Conservation (phyloP, 64 coral and sea anemone genomes). For the Stylophora pistillata region DNA sequence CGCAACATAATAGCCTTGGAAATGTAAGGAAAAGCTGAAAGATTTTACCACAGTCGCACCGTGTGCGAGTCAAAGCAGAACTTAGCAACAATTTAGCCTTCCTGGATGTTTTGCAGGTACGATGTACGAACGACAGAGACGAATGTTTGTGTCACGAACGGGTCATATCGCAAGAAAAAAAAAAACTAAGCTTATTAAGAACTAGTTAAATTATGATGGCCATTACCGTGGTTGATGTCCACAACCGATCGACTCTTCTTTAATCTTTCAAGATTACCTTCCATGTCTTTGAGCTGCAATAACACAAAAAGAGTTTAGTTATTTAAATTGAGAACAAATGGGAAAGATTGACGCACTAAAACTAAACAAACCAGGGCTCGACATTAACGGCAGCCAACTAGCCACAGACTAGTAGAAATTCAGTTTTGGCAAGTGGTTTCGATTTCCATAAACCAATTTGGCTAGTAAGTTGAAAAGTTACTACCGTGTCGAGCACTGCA, state of each 20-base stretch:
- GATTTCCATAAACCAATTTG: too few relatives aligned
- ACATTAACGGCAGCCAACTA: too few relatives aligned
- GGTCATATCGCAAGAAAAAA: not conserved
- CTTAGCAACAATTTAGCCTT: not conserved
- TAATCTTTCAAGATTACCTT: constrained; percentile 29
- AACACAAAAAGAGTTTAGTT: not conserved
- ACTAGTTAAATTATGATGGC: not conserved
- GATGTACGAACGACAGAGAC: not conserved
- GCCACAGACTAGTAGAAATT: too few relatives aligned
- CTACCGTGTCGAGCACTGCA: too few relatives aligned
- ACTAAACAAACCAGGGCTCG: not conserved
- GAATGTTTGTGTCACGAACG: not conserved
- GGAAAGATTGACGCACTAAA: not conserved
- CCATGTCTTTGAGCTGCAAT: constrained; percentile 61
- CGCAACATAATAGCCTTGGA: too few relatives aligned
- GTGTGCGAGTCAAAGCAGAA: not conserved
- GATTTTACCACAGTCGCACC: too few relatives aligned
- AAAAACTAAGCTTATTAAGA: not conserved
- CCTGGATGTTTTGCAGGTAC: not conserved
- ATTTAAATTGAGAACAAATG: not conserved
- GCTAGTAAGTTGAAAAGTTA: too few relatives aligned
- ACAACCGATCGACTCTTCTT: not conserved
- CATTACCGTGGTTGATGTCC: constrained; percentile 24
- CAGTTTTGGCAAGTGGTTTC: too few relatives aligned
- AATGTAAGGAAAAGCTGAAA: too few relatives aligned